phyloP scores from a whole-genome alignment of 2,797 vertebrate species.

The Leptoclinus maculatus region DNA sequence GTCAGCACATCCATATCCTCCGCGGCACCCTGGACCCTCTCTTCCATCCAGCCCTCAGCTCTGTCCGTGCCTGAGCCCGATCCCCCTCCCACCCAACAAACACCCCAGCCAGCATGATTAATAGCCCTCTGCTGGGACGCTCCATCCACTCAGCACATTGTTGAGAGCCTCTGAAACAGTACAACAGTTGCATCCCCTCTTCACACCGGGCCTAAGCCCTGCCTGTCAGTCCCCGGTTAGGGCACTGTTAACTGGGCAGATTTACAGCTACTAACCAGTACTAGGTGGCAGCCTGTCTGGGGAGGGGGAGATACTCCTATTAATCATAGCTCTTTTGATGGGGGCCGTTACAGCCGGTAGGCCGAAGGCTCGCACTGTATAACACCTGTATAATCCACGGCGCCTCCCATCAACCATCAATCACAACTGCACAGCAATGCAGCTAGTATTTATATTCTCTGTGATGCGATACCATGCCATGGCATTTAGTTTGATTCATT shows the following conservation, averaged over 20 bases:
- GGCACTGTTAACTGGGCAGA: conserved; percentile 85
- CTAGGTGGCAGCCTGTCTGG: conserved; percentile 78
- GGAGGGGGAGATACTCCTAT: conserved; percentile 46
- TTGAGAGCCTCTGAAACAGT: conserved; percentile 85
- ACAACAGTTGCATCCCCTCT: conserved; percentile 89
- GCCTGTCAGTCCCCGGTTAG: conserved; percentile 88
- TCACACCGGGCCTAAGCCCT: conserved; percentile 85
- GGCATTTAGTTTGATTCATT: conserved; percentile 6
- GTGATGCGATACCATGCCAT: neutral
- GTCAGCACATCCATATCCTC: conserved; percentile 83
- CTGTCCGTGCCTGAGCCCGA: conserved; percentile 30
- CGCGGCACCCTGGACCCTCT: conserved; percentile 52
- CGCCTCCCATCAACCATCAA: conserved; percentile 9
- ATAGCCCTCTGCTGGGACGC: conserved; percentile 85
- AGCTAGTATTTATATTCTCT: neutral
- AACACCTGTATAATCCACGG: conserved; percentile 56
- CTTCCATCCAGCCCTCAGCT: conserved; percentile 50
- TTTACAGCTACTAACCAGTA: conserved; percentile 88
- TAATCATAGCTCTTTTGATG: conserved; percentile 72
- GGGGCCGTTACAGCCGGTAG: conserved; percentile 60
- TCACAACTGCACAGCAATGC: conserved; percentile 4
- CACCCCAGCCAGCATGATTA: conserved; percentile 81
- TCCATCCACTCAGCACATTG: conserved; percentile 87
- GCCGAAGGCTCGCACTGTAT: conserved; percentile 44
- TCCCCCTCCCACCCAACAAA: conserved; percentile 46